Percentiles rank a stretch among this genome's conserved stretches.
Conservation (phyloP, 2,888 invertebrate species). For the Didymodactylos carnosus region DNA sequence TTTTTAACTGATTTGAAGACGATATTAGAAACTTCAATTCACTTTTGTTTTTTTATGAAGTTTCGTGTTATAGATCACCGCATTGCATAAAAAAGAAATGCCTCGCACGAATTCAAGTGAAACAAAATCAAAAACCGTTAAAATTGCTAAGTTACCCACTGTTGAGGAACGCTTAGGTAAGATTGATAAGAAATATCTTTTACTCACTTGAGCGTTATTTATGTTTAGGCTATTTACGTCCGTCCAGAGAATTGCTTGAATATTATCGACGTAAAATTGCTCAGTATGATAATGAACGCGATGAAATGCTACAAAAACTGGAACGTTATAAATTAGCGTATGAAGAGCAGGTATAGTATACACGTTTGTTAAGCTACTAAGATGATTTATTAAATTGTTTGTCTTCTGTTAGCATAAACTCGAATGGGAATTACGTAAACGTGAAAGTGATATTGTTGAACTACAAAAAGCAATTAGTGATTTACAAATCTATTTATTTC, state of each 20-base stretch:
- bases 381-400: too few species aligned
- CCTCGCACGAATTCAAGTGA: not conserved
- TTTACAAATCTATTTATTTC: conserved; percentile 35
- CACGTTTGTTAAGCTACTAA: not conserved
- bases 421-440: conserved; percentile 31
- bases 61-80: too few species aligned
- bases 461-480: conserved; percentile 36
- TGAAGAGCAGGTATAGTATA: conserved; percentile 28
- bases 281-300: conserved; percentile 33
- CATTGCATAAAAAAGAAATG: too few species aligned
- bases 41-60: too few species aligned
- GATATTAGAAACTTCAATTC: too few species aligned
- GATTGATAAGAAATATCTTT: not conserved
- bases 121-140: not conserved
- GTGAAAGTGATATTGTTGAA: conserved; percentile 34
- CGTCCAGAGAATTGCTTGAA: conserved; percentile 32
- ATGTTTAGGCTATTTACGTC: conserved; percentile 28
- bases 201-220: not conserved
- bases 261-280: conserved; percentile 34
- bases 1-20: too few species aligned
- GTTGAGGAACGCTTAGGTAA: not conserved
- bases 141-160: not conserved
- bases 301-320: conserved; percentile 26
- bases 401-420: conserved; percentile 23
- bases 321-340: conserved; percentile 30